These are phyloP conservation scores for Musca domestica DNA, from an alignment of 1,140 invertebrate genomes.

Conservation along the genomic window DNA sequence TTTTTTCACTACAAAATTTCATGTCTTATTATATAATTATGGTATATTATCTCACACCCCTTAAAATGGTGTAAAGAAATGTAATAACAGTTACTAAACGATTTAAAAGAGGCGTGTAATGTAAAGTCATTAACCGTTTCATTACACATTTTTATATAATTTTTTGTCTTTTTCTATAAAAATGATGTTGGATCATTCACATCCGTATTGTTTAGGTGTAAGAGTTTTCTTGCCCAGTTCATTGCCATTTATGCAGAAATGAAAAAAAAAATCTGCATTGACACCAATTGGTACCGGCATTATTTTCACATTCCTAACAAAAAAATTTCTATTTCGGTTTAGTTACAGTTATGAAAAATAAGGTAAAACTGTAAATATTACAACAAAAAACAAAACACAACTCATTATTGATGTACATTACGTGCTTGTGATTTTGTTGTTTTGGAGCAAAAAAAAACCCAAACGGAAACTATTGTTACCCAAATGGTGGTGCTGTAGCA, in stretches of 20 bases:
- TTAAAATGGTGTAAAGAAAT: no score
- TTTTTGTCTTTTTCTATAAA: background rate
- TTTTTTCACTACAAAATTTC: no score
- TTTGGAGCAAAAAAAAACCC: background rate
- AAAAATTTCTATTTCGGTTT: background rate
- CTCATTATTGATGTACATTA: no score
- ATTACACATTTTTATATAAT: background rate
- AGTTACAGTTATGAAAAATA: background rate
- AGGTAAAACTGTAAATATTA: background rate
- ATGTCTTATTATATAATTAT: no score
- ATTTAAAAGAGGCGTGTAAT: background rate
- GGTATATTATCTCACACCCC: no score
- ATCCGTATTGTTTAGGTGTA: no score
- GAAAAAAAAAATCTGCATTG: slow-evolving; percentile 27
- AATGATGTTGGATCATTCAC: no score
- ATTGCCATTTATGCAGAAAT: background rate
- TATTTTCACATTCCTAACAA: background rate
- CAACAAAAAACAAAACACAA: background rate
- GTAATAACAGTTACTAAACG: no score
- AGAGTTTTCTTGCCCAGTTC: background rate
- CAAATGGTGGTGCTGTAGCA: background rate
- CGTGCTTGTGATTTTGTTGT: no score
- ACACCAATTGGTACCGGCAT: slow-evolving; percentile 27
- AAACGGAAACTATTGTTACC: slow-evolving; percentile 18
- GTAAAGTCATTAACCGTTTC: slow-evolving; percentile 4